Conservation (phyloP, 2,113 vertebrate genomes). For the Ptilorrhoa leucosticta region DNA sequence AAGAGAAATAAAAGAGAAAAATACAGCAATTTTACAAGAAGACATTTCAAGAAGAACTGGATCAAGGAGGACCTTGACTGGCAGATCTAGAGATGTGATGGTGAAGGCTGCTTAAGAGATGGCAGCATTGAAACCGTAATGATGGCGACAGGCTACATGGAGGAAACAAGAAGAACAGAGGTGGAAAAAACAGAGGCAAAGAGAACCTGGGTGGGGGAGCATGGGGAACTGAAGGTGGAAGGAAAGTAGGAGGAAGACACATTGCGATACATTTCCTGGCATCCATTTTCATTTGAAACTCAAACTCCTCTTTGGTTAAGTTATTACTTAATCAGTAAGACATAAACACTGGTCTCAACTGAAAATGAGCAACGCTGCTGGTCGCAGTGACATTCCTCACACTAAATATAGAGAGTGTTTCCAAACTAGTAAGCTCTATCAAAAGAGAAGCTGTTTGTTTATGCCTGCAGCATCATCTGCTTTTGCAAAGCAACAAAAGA, state of each 20-base stretch:
- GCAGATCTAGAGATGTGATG: background rate
- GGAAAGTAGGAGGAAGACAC: background rate
- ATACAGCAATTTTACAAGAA: background rate
- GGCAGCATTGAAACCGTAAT: background rate
- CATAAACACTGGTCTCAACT: background rate
- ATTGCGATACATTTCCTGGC: background rate
- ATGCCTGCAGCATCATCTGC: background rate
- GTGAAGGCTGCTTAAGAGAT: background rate
- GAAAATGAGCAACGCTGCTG: background rate
- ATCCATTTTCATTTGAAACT: background rate
- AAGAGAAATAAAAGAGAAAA: background rate
- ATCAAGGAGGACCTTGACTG: background rate
- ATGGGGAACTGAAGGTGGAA: background rate
- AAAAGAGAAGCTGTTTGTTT: slow-evolving; percentile 27
- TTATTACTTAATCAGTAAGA: background rate
- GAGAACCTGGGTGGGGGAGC: background rate
- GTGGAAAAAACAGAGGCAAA: background rate
- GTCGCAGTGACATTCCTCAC: background rate
- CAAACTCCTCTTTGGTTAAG: background rate
- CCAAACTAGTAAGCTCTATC: background rate
- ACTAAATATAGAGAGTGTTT: background rate
- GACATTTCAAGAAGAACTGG: background rate
- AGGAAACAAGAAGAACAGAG: background rate
- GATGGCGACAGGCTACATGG: fast-evolving
- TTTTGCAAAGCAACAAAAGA: background rate